Conservation (phyloP, 2,113 vertebrate species). For the Tychaedon coryphoeus region DNA sequence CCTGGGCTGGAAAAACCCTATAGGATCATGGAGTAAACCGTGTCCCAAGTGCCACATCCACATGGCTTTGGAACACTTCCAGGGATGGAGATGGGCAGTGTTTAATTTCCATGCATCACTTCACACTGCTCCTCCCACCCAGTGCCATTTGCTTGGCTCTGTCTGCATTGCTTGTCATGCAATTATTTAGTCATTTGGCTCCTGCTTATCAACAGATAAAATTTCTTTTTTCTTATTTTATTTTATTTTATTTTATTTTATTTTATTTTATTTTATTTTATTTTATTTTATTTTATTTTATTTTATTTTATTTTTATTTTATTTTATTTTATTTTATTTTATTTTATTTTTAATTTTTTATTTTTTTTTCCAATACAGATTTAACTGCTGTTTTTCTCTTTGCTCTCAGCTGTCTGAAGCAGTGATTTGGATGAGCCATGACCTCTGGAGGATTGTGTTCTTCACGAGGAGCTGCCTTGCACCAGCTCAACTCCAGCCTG, state of each 20-base stretch:
- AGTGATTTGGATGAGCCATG: not conserved
- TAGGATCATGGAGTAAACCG: accelerated
- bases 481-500: not conserved
- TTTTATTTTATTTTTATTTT: too few species aligned
- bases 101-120: not conserved
- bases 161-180: not conserved
- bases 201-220: not conserved
- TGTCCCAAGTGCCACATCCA: not conserved
- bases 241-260: too few species aligned
- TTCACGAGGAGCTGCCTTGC: not conserved
- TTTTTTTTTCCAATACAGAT: not conserved
- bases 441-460: not conserved
- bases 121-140: not conserved
- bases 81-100: not conserved
- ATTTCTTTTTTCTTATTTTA: accelerated
- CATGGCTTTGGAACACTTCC: not conserved
- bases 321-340: too few species aligned
- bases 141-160: not conserved
- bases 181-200: not conserved
- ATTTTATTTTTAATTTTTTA: too few species aligned
- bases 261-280: too few species aligned
- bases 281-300: too few species aligned
- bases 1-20: accelerated
- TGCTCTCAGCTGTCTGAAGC: not conserved
- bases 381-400: not conserved